Base-by-base conservation (phyloP, 2,797 vertebrate genomes). In the Cyprinella venusta region DNA sequence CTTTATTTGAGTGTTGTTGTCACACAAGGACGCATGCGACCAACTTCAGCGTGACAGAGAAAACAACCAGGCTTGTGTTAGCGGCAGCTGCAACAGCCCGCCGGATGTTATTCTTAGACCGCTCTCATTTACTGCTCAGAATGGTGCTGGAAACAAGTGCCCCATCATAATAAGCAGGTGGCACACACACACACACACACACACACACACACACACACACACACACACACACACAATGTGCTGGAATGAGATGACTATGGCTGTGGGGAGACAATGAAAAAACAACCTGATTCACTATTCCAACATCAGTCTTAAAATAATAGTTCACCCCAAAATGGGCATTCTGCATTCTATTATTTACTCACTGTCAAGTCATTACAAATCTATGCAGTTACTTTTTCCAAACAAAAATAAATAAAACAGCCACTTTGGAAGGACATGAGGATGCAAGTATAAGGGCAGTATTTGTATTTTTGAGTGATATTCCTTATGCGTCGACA, bases 51-150 rank as follows among this genome's bases (percentile, higher is more conserved):
- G 79, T 86, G 86, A 87, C 68, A 88, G 78, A 90, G 88, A 89
- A 91, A 87, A 90, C 89, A 92, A 88, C 84, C 88, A 90, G 88
- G 83, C 90, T 88, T 89, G 90, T 92, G 91, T 88, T 87, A 83
- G 85, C 89, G 85, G 87, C 85, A 89, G 90, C 88, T 88, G 88
- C 87, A 86, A 84, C 69, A 88, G 87, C 76, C 89, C 85, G 85
- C 81, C 87, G 87, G 88, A 87, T 89, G 92, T 89, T 94, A 94
- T 93, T 93, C 93, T 93, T 94, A 94, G 92, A 82, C 70, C 65
- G 33, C 81, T 63, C 79, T 87, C 70, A 72, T 87, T 86, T 69
- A 64, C 81, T 68, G 85, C 68, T 83, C 80, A 83, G 84, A 92
- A 90, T 86, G 86, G 89, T 85, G 87, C 85, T 84, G 83, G 88